Percentiles rank a stretch among this genome's conserved stretches.
phyloP scores from a whole-genome alignment of 2,888 invertebrate species.

The Boloria euphrosyne region DNA sequence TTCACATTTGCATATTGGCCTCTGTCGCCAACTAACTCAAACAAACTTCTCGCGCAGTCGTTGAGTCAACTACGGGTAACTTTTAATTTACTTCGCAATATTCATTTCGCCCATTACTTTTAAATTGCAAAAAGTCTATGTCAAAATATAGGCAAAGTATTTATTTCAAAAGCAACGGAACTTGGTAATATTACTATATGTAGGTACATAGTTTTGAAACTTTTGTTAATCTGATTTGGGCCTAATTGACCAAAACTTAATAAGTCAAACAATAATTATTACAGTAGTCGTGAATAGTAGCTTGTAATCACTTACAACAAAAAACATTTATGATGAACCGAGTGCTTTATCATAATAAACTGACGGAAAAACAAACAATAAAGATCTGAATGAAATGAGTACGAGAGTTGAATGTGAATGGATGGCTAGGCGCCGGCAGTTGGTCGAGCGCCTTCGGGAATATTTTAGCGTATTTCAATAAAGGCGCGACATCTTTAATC shows the following conservation, averaged over 20 bases:
- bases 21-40: constrained; percentile 50
- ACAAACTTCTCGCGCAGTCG: constrained; percentile 46
- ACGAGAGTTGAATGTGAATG: constrained; percentile 67
- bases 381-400: constrained; percentile 70
- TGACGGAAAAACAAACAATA: constrained; percentile 68
- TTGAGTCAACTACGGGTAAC: constrained; percentile 29
- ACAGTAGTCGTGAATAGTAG: no score
- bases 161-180: background rate
- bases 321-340: constrained; percentile 54
- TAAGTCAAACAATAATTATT: background rate
- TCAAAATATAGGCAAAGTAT: background rate
- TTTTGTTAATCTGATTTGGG: no score
- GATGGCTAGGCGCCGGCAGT: constrained; percentile 44
- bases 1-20: constrained; percentile 74
- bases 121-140: background rate
- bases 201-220: no score
- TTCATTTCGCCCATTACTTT: constrained; percentile 7
- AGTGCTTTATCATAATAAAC: constrained; percentile 57
- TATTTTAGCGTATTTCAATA: constrained; percentile 79
- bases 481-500: constrained; percentile 81
- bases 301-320: constrained; percentile 31
- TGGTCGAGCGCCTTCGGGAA: constrained; percentile 48
- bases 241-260: background rate
- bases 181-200: background rate
- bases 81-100: constrained; percentile 32